Evolutionary conservation across 1,140 invertebrate genomes (phyloP), one percentile per base, ranked within the genome.

Genomic region (Drosophila prosaltans): DNA sequence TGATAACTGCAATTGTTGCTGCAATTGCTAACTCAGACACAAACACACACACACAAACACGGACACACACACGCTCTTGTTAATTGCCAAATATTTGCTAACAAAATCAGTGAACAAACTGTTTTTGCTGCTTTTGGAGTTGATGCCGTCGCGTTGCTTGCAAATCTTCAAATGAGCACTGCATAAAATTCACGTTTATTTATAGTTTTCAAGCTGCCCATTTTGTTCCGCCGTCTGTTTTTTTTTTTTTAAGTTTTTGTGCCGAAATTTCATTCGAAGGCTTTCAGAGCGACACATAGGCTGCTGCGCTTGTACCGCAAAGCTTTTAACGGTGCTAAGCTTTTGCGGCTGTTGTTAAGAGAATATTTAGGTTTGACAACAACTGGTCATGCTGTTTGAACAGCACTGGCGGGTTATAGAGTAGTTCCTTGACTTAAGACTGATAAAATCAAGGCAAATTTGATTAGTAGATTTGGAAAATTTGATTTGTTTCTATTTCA

Each of bases 141-240:
- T 51, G 45, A 51, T 51, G 45, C 64, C 89, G 75, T 58, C 80
- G 69, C 83, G 72, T 55, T 72, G 89, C 80, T 85, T 85, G 81
- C 89, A 85, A 91, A 91, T 91, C 90, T 91, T 82, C 65, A 82
- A 91, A 88, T 91, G 86, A 88, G 80, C 83, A 66, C 84, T 81
- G 75, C 84, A 70, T 59, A 81, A 79, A 88, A 82, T 36, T 60
- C 69, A 85, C 86, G 86, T 90, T 91, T 91, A 91, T 91, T 91
- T 91, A 91, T 91, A 91, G 90, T 85, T 91, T 91, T 70, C 80
- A 45, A 77, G 73, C 74, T 70, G 70, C 40, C 58, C 63, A 66
- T 65, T 41, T 77, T 84, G 57, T 54, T 65, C 21, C n/a, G n/a
- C 43, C 8, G 21, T 51, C 16, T 16, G 67, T 65, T 69, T 59